Base-by-base conservation (phyloP, 1,140 invertebrate genomes). In the Dolichoris vasculosae region DNA sequence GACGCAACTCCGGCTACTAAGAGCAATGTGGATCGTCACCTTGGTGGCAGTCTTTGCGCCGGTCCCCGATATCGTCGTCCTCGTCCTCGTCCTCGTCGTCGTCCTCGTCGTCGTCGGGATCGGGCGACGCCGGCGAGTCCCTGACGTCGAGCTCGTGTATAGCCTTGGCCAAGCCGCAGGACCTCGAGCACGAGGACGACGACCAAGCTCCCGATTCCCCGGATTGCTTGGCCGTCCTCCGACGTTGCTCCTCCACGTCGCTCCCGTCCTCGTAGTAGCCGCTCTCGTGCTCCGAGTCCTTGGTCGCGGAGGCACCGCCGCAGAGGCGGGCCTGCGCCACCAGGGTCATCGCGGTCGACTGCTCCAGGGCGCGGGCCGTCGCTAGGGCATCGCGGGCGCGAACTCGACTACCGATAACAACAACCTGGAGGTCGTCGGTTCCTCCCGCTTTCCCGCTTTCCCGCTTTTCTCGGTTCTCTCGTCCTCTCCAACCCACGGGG, bases 261-360 rank as follows among this genome's bases (percentile, higher is more conserved):
- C 91, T 91, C 0, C 91, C 91, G 32, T 84, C 83, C 77, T 85
- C 83, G 84, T 89, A 93, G 51, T 91, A 92, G 0, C 92, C 92
- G 73, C 91, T 92, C 86, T 92, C 92, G 87, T 92, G 89, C 81
- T 91, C 91, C 13, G 89, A 88, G 81, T 90, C 89, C 67, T 92
- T 92, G 88, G 90, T 91, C 69, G 71, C n/a, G 63, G 73, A 30
- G 51, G 73, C 23, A 26, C 51, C 38, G 46, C 51, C 48, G 63
- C 64, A 35, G 30, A 63, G 7, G 38, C 77, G 75, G 32, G 43
- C 75, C 63, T 71, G 38, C 51, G 80, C 84, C 81, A 46, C 64
- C 55, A 40, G 32, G 20, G 51, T 46, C 77, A 73, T 78, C 63
- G 83, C 69, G 51, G 83, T 48, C 38, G 13, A 35, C 40, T n/a